phyloP scores from a whole-genome alignment of 2,797 vertebrate genomes.

The Glossophaga mutica region DNA sequence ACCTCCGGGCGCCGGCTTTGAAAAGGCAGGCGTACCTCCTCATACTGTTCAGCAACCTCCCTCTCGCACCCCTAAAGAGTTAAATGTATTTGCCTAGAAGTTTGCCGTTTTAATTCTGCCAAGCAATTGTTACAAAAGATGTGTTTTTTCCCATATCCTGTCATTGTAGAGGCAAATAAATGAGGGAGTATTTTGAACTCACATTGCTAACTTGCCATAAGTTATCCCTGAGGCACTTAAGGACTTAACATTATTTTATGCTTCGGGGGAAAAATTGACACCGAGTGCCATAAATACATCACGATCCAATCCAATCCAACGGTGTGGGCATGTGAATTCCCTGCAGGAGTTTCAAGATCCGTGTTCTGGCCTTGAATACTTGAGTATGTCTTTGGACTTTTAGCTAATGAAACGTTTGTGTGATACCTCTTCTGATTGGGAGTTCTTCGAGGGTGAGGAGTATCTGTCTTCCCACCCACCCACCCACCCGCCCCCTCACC shows the following conservation, averaged over 20 bases:
- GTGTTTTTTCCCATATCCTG: not conserved
- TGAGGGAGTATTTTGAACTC: slow-evolving; percentile 46
- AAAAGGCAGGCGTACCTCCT: not conserved
- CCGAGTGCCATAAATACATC: slow-evolving; percentile 54
- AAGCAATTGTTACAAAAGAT: slow-evolving; percentile 4
- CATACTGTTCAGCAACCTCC: not conserved
- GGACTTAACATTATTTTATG: slow-evolving; percentile 49
- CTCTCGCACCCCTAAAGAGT: not conserved
- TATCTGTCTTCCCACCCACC: not conserved
- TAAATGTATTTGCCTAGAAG: slow-evolving; percentile 26
- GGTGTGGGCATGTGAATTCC: slow-evolving; percentile 19
- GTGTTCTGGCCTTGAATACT: slow-evolving; percentile 9
- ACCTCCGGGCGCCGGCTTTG: not conserved
- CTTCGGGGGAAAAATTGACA: slow-evolving; percentile 39
- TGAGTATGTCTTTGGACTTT: slow-evolving; percentile 18
- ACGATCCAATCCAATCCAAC: slow-evolving; percentile 4
- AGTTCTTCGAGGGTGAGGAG: not conserved
- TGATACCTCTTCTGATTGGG: not conserved
- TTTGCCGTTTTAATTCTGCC: slow-evolving; percentile 1
- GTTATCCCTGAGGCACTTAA: slow-evolving; percentile 14
- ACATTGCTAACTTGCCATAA: slow-evolving; percentile 42
- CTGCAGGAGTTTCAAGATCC: slow-evolving; percentile 41
- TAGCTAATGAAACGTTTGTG: slow-evolving; percentile 25
- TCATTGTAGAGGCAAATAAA: slow-evolving; percentile 39
- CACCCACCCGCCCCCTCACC: not conserved